Conservation (phyloP, 2,888 invertebrate genomes). For the Panorpa germanica region DNA sequence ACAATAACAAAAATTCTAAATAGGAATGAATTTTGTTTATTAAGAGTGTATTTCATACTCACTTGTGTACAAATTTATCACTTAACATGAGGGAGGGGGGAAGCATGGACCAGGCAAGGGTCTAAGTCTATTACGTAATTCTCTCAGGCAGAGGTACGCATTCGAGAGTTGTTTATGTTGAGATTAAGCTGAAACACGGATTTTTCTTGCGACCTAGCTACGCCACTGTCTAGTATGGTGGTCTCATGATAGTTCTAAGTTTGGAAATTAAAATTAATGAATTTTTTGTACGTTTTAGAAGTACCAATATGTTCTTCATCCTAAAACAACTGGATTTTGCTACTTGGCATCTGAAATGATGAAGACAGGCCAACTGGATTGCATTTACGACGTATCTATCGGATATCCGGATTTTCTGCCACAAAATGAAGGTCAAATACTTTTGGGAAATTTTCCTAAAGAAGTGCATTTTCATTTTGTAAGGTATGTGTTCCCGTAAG, state of each 20-base stretch:
- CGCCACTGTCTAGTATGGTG: neutral
- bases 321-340: conserved; percentile 66
- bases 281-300: conserved; percentile 17
- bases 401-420: conserved; percentile 51
- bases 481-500: too few relatives aligned
- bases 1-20: too few relatives aligned
- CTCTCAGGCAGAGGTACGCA: too few relatives aligned
- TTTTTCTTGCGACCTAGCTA: neutral
- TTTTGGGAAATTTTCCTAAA: conserved; percentile 54
- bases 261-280: conserved; percentile 2
- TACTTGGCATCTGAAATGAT: conserved; percentile 37
- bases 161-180: too few relatives aligned
- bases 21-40: too few relatives aligned
- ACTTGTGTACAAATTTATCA: too few relatives aligned
- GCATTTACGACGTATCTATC: conserved; percentile 75
- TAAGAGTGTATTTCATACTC: too few relatives aligned
- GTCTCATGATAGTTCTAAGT: neutral
- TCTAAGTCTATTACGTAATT: too few relatives aligned
- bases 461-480: conserved; percentile 61
- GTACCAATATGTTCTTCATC: conserved; percentile 67
- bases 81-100: too few relatives aligned
- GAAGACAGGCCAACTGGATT: conserved; percentile 39
- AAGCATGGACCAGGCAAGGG: too few relatives aligned
- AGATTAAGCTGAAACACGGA: neutral
- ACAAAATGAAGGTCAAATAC: too few relatives aligned